Evolutionary conservation across 2,797 vertebrate genomes (phyloP).

Genomic region (Falco biarmicus): DNA sequence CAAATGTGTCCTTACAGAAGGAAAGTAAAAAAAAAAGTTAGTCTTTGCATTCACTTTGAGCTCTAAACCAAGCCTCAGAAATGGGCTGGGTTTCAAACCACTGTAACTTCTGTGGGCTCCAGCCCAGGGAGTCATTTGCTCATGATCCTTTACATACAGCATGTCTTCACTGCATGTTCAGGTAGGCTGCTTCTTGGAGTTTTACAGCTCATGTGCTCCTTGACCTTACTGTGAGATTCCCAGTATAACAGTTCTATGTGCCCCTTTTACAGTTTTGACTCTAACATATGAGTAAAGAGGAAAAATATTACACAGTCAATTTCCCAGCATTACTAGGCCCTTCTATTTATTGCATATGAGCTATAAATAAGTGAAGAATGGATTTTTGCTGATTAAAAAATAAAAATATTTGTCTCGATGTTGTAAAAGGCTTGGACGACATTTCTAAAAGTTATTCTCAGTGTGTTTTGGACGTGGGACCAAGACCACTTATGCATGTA

Average conservation of each 20-base stretch:
- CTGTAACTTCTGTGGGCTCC: neutral
- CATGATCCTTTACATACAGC: neutral
- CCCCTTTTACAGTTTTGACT: neutral
- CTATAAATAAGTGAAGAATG: neutral
- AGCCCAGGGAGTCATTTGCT: neutral
- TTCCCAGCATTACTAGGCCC: neutral
- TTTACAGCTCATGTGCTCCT: neutral
- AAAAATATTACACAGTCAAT: neutral
- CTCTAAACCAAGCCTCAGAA: neutral
- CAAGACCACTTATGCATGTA: accelerated
- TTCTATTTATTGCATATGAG: neutral
- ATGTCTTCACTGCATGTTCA: neutral
- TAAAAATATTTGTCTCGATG: neutral
- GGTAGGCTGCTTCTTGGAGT: neutral
- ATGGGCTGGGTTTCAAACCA: accelerated
- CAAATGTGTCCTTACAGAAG: neutral
- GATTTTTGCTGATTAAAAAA: neutral
- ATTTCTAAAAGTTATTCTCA: neutral
- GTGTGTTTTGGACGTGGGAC: neutral
- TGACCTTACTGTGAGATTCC: neutral
- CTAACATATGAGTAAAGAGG: neutral
- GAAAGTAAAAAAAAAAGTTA: neutral
- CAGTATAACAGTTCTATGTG: accelerated
- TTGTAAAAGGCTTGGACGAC: neutral
- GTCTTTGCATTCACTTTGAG: neutral